A percentile compares a stretch with the other conserved stretches of the same genome.
Conservation (phyloP, 2,113 vertebrate genomes). For the Nerophis ophidion region DNA sequence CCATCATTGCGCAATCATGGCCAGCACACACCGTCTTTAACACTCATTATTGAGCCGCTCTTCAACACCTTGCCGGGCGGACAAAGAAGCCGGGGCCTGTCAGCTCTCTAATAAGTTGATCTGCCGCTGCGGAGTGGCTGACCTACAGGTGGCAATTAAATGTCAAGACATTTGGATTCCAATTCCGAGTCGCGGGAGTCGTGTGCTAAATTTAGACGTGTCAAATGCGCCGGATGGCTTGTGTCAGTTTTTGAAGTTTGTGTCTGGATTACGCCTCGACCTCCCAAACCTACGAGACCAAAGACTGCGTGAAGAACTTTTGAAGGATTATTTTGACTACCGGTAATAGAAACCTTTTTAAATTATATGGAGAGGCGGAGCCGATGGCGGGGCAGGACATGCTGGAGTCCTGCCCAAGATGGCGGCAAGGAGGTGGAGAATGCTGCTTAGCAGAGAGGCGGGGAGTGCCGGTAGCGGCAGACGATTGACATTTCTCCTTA, state of each 20-base stretch:
- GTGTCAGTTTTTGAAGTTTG: slow-evolving; percentile 37
- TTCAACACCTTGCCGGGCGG: slow-evolving; percentile 49
- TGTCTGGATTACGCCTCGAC: slow-evolving; percentile 18
- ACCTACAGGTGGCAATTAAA: slow-evolving; percentile 70
- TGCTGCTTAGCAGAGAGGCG: too few species aligned
- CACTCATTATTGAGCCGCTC: slow-evolving; percentile 66
- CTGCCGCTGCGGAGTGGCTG: slow-evolving; percentile 53
- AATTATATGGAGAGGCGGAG: too few species aligned
- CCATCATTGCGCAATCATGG: slow-evolving; percentile 69
- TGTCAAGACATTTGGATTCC: slow-evolving; percentile 72
- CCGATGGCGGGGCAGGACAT: too few species aligned
- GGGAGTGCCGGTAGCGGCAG: too few species aligned
- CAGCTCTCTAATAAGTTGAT: slow-evolving; percentile 57
- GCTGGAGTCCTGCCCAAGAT: too few species aligned
- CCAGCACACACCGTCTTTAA: slow-evolving; percentile 68
- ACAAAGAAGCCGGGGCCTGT: slow-evolving; percentile 34
- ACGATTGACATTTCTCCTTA: too few species aligned
- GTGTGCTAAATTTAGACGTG: slow-evolving; percentile 50
- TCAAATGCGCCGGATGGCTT: slow-evolving; percentile 43
- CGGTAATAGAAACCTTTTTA: slow-evolving; percentile 12
- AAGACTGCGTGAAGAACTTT: slow-evolving; percentile 6
- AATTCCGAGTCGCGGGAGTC: slow-evolving; percentile 62
- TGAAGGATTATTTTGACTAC: slow-evolving; percentile 9
- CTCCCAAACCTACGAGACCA: slow-evolving; percentile 16
- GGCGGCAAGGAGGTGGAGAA: too few species aligned